Conservation (phyloP, 2,113 vertebrate species). For the Myotis brandtii region DNA sequence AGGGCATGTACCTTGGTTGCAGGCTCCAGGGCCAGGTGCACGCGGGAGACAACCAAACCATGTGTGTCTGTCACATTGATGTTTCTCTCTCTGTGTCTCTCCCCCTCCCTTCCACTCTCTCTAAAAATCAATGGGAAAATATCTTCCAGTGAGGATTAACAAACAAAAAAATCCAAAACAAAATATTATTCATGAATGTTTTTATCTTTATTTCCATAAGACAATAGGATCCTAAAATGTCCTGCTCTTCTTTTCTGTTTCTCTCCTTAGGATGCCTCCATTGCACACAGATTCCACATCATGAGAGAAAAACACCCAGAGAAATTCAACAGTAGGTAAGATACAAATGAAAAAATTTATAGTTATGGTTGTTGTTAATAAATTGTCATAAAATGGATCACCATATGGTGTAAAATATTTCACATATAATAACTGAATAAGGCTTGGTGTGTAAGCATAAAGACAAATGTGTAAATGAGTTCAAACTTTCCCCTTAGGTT, state of each 20-base stretch:
- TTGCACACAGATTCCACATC: conserved; percentile 96
- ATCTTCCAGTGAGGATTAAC: too few relatives aligned
- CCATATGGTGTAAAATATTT: background rate
- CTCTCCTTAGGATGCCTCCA: conserved; percentile 92
- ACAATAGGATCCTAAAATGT: background rate
- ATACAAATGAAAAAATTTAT: background rate
- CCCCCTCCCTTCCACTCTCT: too few relatives aligned
- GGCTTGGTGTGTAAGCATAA: background rate
- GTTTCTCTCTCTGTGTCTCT: too few relatives aligned
- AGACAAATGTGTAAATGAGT: background rate
- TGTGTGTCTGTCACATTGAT: too few relatives aligned
- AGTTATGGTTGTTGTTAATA: background rate
- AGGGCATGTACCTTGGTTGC: too few relatives aligned
- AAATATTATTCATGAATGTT: background rate
- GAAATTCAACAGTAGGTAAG: conserved; percentile 97
- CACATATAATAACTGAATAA: background rate
- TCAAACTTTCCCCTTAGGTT: background rate
- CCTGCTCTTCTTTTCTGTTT: conserved; percentile 38
- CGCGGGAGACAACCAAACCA: too few relatives aligned
- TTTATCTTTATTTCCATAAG: conserved; percentile 28
- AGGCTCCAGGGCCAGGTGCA: too few relatives aligned
- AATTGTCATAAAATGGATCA: background rate
- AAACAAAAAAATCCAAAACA: too few relatives aligned
- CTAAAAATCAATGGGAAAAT: too few relatives aligned
- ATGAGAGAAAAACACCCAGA: conserved; percentile 98